A percentile compares a stretch with the other conserved stretches of the same genome.
Conservation (phyloP, 2,888 invertebrate genomes). For the Ecliptopera silaceata region DNA sequence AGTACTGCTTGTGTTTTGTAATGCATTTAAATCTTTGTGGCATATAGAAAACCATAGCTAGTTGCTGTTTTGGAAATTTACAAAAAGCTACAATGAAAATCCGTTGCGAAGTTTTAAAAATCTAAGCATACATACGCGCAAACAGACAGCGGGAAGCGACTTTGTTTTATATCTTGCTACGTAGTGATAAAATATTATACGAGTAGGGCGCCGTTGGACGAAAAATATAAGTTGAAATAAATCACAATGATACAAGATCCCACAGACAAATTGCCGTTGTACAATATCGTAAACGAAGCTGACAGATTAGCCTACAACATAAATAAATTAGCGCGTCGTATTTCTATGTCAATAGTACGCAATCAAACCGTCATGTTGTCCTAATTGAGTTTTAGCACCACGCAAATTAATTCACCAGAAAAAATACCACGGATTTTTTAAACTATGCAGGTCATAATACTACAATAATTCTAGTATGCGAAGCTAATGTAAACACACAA, state of each 20-base stretch:
- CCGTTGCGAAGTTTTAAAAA: too few relatives aligned
- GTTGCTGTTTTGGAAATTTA: too few relatives aligned
- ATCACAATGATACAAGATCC: not conserved
- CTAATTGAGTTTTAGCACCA: slow-evolving; percentile 1
- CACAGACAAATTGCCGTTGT: not conserved
- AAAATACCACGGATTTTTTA: not conserved
- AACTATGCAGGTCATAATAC: not conserved
- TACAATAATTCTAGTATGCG: not conserved
- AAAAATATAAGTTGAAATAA: too few relatives aligned
- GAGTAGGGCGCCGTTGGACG: too few relatives aligned
- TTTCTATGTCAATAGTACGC: slow-evolving; percentile 18
- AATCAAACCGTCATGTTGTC: slow-evolving; percentile 5
- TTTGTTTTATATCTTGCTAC: too few relatives aligned
- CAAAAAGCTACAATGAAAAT: too few relatives aligned
- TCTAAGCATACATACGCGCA: too few relatives aligned
- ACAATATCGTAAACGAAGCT: slow-evolving; percentile 9
- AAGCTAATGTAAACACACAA: not conserved
- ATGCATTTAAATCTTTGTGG: too few relatives aligned
- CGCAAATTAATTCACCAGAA: not conserved
- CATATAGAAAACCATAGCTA: too few relatives aligned
- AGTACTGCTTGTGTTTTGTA: too few relatives aligned
- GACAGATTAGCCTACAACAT: slow-evolving; percentile 10
- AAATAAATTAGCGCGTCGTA: slow-evolving; percentile 17
- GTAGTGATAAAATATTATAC: too few relatives aligned
- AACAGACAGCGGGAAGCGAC: too few relatives aligned